phyloP scores from a whole-genome alignment of 1,140 invertebrate species.

The Tachypleus tridentatus region DNA sequence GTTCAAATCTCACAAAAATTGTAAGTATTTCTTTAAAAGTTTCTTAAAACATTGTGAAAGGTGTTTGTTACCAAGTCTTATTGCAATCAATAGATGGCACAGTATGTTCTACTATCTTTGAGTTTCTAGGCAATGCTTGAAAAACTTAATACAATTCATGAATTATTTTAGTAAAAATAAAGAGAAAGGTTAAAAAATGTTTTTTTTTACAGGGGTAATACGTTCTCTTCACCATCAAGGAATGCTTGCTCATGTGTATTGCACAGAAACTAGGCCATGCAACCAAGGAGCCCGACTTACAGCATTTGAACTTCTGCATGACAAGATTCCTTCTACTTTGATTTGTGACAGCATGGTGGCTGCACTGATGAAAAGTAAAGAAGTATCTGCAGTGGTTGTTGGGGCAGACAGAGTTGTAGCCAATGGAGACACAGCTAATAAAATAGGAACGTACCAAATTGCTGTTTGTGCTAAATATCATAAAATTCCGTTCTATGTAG shows the following conservation, averaged over 20 bases:
- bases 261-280: constrained; percentile 94
- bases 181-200: too few relatives aligned
- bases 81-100: too few relatives aligned
- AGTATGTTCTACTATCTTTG: too few relatives aligned
- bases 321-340: constrained; percentile 82
- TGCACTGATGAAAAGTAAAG: constrained; percentile 60
- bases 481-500: constrained; percentile 87
- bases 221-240: constrained; percentile 56
- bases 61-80: too few relatives aligned
- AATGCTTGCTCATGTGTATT: constrained; percentile 74
- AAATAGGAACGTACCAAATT: constrained; percentile 95
- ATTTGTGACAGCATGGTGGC: constrained; percentile 94
- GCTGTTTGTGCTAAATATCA: constrained; percentile 85
- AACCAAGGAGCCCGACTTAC: constrained; percentile 93
- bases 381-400: constrained; percentile 42
- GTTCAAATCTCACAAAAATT: too few relatives aligned
- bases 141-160: too few relatives aligned
- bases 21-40: too few relatives aligned
- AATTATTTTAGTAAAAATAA: too few relatives aligned
- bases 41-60: too few relatives aligned
- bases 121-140: too few relatives aligned
- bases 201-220: constrained; percentile 53
- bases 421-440: constrained; percentile 98
- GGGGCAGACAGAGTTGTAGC: constrained; percentile 59
- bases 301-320: constrained; percentile 86